These are phyloP conservation scores for Enteromius thamalakanensis DNA, from an alignment of 2,797 vertebrate genomes.

Conservation along the genomic window DNA sequence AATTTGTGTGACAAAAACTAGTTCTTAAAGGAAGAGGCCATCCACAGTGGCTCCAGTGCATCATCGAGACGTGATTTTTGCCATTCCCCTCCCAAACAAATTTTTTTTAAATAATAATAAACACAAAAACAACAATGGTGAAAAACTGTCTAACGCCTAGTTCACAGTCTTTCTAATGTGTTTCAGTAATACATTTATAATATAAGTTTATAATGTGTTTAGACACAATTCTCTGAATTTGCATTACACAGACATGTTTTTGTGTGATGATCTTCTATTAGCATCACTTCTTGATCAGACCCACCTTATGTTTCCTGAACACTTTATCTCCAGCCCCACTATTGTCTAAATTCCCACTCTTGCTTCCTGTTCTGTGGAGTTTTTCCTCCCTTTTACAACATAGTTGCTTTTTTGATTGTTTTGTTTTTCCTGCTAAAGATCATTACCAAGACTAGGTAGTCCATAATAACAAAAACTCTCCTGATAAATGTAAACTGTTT, in stretches of 20 bases:
- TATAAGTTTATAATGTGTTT: no score
- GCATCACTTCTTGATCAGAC: neutral
- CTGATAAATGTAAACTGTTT: neutral
- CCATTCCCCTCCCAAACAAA: no score
- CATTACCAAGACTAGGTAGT: neutral
- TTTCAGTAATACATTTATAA: no score
- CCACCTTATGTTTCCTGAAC: neutral
- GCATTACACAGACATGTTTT: neutral
- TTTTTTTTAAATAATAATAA: no score
- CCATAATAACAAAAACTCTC: neutral
- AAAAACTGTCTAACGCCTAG: no score
- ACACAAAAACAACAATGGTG: no score
- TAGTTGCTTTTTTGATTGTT: neutral
- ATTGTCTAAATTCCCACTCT: conserved; percentile 12
- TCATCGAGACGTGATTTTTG: no score
- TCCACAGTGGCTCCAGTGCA: no score
- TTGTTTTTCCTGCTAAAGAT: conserved; percentile 6
- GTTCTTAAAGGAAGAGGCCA: no score
- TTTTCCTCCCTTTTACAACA: neutral
- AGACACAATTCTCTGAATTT: no score
- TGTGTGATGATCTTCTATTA: neutral
- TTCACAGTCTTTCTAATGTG: no score
- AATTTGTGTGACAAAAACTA: no score
- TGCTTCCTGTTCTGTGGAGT: neutral
- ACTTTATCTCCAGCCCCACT: neutral